phyloP scores from a whole-genome alignment of 2,113 vertebrate species.

The Thunnus maccoyii region DNA sequence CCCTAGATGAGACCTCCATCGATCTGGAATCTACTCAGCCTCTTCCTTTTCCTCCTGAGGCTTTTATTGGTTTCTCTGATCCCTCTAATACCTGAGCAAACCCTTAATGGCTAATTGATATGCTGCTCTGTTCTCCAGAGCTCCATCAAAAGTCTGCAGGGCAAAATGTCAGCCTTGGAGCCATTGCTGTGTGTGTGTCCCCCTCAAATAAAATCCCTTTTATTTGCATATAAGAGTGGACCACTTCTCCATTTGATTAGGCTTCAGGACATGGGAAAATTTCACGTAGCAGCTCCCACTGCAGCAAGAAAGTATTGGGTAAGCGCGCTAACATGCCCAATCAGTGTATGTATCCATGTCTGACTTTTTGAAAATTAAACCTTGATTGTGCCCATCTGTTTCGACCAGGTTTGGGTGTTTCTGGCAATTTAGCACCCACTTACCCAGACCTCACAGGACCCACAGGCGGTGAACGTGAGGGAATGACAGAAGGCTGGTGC shows the following conservation, averaged over 20 bases:
- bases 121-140: slow-evolving; percentile 74
- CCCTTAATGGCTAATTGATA: slow-evolving; percentile 84
- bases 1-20: slow-evolving; percentile 59
- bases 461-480: neutral
- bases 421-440: slow-evolving; percentile 54
- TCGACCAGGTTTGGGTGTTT: slow-evolving; percentile 63
- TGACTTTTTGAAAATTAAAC: slow-evolving; percentile 64
- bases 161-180: slow-evolving; percentile 73
- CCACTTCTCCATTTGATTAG: slow-evolving; percentile 47
- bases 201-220: slow-evolving; percentile 31
- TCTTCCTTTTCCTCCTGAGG: slow-evolving; percentile 58
- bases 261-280: slow-evolving; percentile 34
- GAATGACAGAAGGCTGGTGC: slow-evolving; percentile 11
- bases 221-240: slow-evolving; percentile 55
- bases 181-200: slow-evolving; percentile 7
- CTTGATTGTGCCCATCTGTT: slow-evolving; percentile 76
- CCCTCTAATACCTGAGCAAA: slow-evolving; percentile 81
- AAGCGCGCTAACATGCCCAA: slow-evolving; percentile 33
- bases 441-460: slow-evolving; percentile 35
- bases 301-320: slow-evolving; percentile 3
- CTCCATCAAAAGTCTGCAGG: slow-evolving; percentile 68
- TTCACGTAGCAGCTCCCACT: slow-evolving; percentile 25
- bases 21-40: slow-evolving; percentile 63
- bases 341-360: slow-evolving; percentile 61
- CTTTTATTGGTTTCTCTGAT: slow-evolving; percentile 79